These are phyloP conservation scores for Sinelater perroti DNA, from an alignment of 2,888 invertebrate genomes.

Conservation along the genomic window DNA sequence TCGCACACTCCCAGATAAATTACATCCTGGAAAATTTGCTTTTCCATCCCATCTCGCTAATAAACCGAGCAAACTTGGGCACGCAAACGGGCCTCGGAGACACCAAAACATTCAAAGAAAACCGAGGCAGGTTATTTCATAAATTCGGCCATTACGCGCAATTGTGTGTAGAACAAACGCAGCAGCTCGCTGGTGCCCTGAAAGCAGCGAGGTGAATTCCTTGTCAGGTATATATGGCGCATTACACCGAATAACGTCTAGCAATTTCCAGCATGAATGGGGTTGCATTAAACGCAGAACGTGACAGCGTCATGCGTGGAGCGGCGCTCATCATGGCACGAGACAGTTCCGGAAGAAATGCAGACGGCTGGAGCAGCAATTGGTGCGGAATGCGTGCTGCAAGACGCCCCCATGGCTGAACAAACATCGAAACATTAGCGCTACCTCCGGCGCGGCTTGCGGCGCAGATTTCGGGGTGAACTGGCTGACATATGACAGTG, in stretches of 20 bases:
- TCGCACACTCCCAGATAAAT: too few relatives aligned
- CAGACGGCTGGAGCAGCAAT: background rate
- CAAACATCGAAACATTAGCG: slow-evolving; percentile 22
- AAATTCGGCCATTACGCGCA: too few relatives aligned
- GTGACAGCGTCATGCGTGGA: slow-evolving; percentile 7
- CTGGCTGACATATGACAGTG: slow-evolving; percentile 24
- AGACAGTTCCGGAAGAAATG: slow-evolving; percentile 9
- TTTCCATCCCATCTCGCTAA: too few relatives aligned
- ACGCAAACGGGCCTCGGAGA: too few relatives aligned
- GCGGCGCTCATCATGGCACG: background rate
- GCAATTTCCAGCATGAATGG: slow-evolving; percentile 13
- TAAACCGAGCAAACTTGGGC: too few relatives aligned
- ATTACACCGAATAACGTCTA: slow-evolving; percentile 3
- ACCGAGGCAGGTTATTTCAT: too few relatives aligned
- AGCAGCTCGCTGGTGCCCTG: too few relatives aligned
- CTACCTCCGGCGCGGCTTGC: slow-evolving; percentile 14
- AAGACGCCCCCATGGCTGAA: slow-evolving; percentile 14
- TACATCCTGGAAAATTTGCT: too few relatives aligned
- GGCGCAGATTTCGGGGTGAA: slow-evolving; percentile 22
- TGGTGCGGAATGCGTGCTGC: slow-evolving; percentile 10
- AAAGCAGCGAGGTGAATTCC: too few relatives aligned
- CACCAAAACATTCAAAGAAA: too few relatives aligned
- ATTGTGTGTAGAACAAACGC: too few relatives aligned
- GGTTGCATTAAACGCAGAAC: slow-evolving; percentile 7
- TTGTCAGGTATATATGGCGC: background rate